Percentiles rank a stretch among this genome's conserved stretches.
phyloP scores from a whole-genome alignment of 2,888 invertebrate species.

The Coremacera marginata region DNA sequence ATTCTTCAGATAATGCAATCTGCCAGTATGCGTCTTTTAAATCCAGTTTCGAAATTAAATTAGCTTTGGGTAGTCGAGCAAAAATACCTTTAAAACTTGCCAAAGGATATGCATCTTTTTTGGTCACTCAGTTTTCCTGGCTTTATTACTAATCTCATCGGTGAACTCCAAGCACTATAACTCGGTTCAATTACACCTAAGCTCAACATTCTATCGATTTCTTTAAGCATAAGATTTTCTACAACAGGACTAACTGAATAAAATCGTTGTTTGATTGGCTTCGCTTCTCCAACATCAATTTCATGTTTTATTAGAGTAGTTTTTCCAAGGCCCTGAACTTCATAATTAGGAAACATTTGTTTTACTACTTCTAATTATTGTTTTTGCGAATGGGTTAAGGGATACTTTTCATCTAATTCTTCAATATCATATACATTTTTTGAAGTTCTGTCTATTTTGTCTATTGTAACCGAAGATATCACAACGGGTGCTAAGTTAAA shows the following conservation, averaged over 20 bases:
- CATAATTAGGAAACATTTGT: slow-evolving; percentile 36
- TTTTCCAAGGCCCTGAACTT: slow-evolving; percentile 37
- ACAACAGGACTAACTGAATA: slow-evolving; percentile 27
- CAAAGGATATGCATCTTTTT: too few relatives aligned
- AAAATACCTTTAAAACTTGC: too few relatives aligned
- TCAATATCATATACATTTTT: not conserved
- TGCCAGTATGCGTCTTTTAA: too few relatives aligned
- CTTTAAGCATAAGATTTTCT: not conserved
- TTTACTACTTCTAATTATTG: slow-evolving; percentile 26
- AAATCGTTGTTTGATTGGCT: slow-evolving; percentile 35
- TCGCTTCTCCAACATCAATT: slow-evolving; percentile 35
- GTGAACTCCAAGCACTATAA: slow-evolving; percentile 53
- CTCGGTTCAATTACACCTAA: slow-evolving; percentile 44
- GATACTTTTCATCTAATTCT: not conserved
- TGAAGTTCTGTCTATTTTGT: too few relatives aligned
- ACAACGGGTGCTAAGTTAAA: slow-evolving; percentile 17
- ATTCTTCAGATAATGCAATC: not conserved
- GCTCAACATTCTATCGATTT: slow-evolving; percentile 43
- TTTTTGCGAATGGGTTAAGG: not conserved
- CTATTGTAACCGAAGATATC: not conserved
- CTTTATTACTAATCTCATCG: slow-evolving; percentile 53
- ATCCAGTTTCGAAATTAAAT: not conserved
- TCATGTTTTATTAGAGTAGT: slow-evolving; percentile 40
- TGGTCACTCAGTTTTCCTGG: slow-evolving; percentile 52
- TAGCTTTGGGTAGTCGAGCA: too few relatives aligned